Conservation (phyloP, 1,140 invertebrate genomes). For the Bombus waltoni region DNA sequence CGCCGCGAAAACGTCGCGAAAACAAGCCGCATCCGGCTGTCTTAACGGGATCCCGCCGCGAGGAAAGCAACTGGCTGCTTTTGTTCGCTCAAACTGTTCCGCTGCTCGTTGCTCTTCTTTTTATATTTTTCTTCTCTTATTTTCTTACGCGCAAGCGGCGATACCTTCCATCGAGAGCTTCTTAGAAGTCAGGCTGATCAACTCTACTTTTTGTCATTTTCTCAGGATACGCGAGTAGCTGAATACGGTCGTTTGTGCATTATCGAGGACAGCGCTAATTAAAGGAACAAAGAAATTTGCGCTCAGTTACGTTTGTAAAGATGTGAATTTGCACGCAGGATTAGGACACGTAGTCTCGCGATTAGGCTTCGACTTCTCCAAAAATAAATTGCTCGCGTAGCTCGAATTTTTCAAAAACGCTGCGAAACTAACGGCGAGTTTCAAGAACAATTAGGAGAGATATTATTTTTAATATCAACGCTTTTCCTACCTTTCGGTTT, state of each 20-base stretch:
- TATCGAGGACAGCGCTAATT: background rate
- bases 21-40: constrained; percentile 54
- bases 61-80: constrained; percentile 18
- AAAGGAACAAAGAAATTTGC: background rate
- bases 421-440: too few relatives aligned
- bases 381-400: too few relatives aligned
- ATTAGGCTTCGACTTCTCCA: too few relatives aligned
- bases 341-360: too few relatives aligned
- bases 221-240: background rate
- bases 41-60: constrained; percentile 50
- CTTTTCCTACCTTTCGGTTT: background rate
- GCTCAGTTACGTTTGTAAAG: too few relatives aligned
- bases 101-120: background rate
- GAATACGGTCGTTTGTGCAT: background rate
- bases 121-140: too few relatives aligned
- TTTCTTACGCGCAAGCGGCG: too few relatives aligned
- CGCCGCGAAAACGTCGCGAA: constrained; percentile 54
- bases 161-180: too few relatives aligned
- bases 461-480: background rate
- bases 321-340: too few relatives aligned
- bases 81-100: constrained; percentile 23
- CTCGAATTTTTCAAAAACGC: too few relatives aligned
- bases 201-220: too few relatives aligned
- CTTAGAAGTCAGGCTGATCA: too few relatives aligned
- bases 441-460: background rate